phyloP scores from a whole-genome alignment of 2,797 vertebrate species.

The Philypnodon macrostomus region DNA sequence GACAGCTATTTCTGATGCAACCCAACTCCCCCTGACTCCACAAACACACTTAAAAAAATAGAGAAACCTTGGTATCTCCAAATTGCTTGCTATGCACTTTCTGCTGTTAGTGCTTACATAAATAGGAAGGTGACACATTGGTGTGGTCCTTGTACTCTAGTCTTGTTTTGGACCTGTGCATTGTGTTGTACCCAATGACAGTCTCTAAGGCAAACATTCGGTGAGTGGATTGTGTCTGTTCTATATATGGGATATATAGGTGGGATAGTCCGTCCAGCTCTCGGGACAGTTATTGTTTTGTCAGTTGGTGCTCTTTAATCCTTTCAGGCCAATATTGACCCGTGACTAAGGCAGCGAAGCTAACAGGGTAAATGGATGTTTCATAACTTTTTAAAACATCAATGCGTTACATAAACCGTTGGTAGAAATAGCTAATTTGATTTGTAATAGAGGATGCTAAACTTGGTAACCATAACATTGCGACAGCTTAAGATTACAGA shows the following conservation, averaged over 20 bases:
- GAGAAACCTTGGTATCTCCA: conserved; percentile 29
- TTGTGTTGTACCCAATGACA: too few relatives aligned
- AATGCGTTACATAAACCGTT: too few relatives aligned
- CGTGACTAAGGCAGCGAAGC: conserved; percentile 7
- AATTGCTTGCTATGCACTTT: conserved; percentile 43
- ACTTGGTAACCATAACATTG: neutral
- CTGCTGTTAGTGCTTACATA: conserved; percentile 25
- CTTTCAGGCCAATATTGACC: conserved; percentile 3
- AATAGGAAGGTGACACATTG: conserved; percentile 31
- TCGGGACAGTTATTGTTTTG: conserved; percentile 18
- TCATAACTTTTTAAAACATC: neutral
- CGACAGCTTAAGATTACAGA: conserved; percentile 2
- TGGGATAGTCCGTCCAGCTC: conserved; percentile 4
- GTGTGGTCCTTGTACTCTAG: neutral
- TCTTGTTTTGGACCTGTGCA: conserved; percentile 1
- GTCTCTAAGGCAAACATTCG: neutral
- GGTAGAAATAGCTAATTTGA: neutral
- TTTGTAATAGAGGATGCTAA: neutral
- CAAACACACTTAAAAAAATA: conserved; percentile 22
- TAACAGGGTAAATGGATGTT: neutral
- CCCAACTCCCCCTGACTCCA: conserved; percentile 52
- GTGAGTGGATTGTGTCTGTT: neutral
- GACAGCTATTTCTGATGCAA: conserved; percentile 75
- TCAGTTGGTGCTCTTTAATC: conserved; percentile 32
- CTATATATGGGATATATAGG: too few relatives aligned